A percentile compares a stretch with the other conserved stretches of the same genome.
Conservation (phyloP, 1,140 invertebrate genomes). For the silkworm (Bombyx mori) region DNA sequence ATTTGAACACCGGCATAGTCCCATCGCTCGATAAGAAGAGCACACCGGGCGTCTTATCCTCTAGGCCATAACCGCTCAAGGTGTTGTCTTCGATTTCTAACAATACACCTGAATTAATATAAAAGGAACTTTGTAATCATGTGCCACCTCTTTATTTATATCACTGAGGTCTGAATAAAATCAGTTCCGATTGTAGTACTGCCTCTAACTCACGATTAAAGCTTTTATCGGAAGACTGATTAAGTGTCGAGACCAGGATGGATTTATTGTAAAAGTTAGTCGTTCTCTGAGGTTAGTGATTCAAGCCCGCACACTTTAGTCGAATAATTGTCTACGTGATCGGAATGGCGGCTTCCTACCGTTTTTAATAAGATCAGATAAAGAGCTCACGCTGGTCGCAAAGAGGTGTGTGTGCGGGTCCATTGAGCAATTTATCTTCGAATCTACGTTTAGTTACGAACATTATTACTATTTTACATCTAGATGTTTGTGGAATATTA, state of each 20-base stretch:
- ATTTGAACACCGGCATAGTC: too few relatives aligned
- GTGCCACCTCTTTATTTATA: slow-evolving; percentile 25
- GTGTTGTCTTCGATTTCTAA: too few relatives aligned
- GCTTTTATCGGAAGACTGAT: slow-evolving; percentile 59
- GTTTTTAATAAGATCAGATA: slow-evolving; percentile 50
- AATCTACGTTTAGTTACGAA: too few relatives aligned
- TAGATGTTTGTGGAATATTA: too few relatives aligned
- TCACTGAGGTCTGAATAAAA: slow-evolving; percentile 32
- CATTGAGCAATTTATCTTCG: too few relatives aligned
- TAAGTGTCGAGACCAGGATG: slow-evolving; percentile 62
- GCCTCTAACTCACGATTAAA: slow-evolving; percentile 51
- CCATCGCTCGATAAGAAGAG: too few relatives aligned
- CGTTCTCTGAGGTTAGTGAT: slow-evolving; percentile 64
- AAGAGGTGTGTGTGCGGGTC: too few relatives aligned
- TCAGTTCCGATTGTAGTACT: slow-evolving; percentile 38
- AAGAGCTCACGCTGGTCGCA: slow-evolving; percentile 18
- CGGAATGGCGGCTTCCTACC: slow-evolving; percentile 48
- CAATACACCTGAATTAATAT: background rate
- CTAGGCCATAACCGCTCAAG: too few relatives aligned
- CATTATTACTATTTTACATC: too few relatives aligned
- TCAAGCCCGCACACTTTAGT: slow-evolving; percentile 64
- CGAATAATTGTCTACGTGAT: slow-evolving; percentile 70
- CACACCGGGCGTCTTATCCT: too few relatives aligned
- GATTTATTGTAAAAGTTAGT: slow-evolving; percentile 65
- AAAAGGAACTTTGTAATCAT: slow-evolving; percentile 16